Base-by-base conservation (phyloP, 2,797 vertebrate species). In the Schizothorax lantsangensis region DNA sequence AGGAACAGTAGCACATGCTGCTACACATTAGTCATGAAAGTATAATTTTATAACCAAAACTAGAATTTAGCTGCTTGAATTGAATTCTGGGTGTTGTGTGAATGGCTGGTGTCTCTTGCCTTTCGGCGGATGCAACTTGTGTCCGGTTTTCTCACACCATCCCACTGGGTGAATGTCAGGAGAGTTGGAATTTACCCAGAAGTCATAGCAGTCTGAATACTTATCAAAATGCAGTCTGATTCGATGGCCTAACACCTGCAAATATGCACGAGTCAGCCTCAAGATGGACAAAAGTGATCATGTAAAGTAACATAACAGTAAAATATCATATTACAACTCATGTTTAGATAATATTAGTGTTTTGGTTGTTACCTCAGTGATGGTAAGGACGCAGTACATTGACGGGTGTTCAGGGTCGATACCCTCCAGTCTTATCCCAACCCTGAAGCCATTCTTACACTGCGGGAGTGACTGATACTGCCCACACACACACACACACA, bases 141-240 rank as follows among this genome's bases (percentile, higher is more conserved):
- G 96, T 79, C 96, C 95, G 1, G 96, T 97, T 93, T 96, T 97
- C 91, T 97, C 96, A 90, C 97, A 97, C 97, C 97, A 97, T 30
- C 96, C 96, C 36, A 96, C 96, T 0, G 97, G 96, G 87, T 97
- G 97, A 87, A 97, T 96, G 83, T 97, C 97, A 43, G 96, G 92
- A 52, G 96, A 96, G 75, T 96, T 96, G 73, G 95, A 95, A 4
- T 97, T 97, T 73, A 97, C 93, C 97, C 97, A 97, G 93, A 97
- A 97, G 92, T 97, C 96, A 0, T 97, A 97, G 89, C 95, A 96
- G 84, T 97, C 97, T 21, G 95, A 93, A 84, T 96, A 97, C 6
- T 95, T 95, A 89, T 97, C 97, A 90, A 97, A 97, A 92, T 96
- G 97, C 49, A 97, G 95, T 82, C 96, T 94, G 90, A 97, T 92